These are phyloP conservation scores for Rhabdornis inornatus DNA, from an alignment of 2,113 vertebrate genomes.

Conservation along the genomic window DNA sequence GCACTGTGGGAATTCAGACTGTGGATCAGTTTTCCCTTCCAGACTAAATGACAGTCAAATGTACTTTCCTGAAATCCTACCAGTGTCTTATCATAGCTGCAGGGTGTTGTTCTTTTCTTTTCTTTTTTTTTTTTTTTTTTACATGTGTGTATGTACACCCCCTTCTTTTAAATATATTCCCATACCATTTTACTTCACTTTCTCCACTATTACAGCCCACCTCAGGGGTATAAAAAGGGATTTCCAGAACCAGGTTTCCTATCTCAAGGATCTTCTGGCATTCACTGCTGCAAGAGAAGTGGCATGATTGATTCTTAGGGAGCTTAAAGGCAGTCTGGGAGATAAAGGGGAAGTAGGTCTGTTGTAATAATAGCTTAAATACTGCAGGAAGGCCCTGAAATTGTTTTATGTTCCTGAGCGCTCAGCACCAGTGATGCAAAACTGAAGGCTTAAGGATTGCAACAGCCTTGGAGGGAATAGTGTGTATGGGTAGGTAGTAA, in stretches of 20 bases:
- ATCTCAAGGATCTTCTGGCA: neutral
- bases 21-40: slow-evolving; percentile 5
- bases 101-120: neutral
- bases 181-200: neutral
- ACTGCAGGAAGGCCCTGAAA: neutral
- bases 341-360: neutral
- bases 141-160: neutral
- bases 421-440: neutral
- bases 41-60: slow-evolving; percentile 40
- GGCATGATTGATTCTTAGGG: neutral
- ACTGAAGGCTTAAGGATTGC: slow-evolving; percentile 17
- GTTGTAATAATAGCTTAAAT: neutral
- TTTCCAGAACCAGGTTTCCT: neutral
- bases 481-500: neutral
- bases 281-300: neutral
- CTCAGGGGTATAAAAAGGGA: neutral
- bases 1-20: slow-evolving; percentile 22
- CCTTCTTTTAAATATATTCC: neutral
- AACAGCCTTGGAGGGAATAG: neutral
- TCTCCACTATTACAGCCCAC: neutral
- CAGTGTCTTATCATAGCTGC: neutral
- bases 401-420: neutral
- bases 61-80: slow-evolving; percentile 2
- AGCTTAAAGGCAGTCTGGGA: neutral
- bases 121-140: neutral